Base-by-base conservation (phyloP, 2,113 vertebrate species). In the Erythrolamprus reginae region DNA sequence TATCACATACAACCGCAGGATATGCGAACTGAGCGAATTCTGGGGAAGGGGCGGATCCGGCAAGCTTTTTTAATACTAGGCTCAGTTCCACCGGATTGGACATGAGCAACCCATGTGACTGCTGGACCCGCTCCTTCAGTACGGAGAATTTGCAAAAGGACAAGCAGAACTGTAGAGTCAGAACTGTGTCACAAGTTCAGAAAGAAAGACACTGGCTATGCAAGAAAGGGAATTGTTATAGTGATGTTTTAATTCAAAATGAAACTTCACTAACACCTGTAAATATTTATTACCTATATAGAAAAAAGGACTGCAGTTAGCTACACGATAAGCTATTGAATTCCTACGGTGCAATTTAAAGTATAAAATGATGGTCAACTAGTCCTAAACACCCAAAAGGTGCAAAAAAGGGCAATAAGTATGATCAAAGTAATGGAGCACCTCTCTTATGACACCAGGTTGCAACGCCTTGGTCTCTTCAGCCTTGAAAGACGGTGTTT, bases 221-320 rank as follows among this genome's bases (percentile, higher is more conserved):
- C 91, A 93, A 93, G 70, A 92, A 89, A 0, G 0, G 87, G 65
- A 90, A 92, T 84, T 92, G 42, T 92, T 87, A 91, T 92, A 94
- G 93, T 92, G 92, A 56, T 91, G 89, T 92, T 96, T 95, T 95
- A 94, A 96, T 96, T 94, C 90, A 90, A 92, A 95, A 94, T 93
- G 89, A 90, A 96, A 94, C 88, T 93, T 94, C 90, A 88, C 92
- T 95, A 94, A 94, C 92, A 91, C 93, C 5, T 0, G 88, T 82
- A 90, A 93, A 87, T 48, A 89, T 95, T 95, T 95, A 93, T 94
- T 93, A 95, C 92, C 94, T 88, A 92, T 89, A 89, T 51, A 93
- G 93, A 94, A 94, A 96, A 95, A 90, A 84, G 92, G 92, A 92
- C 90, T 89, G 93, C 92, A 94, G 92, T 89, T 91, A 90, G 92